phyloP scores from a whole-genome alignment of 2,888 invertebrate species.

The Drosophila borealis region DNA sequence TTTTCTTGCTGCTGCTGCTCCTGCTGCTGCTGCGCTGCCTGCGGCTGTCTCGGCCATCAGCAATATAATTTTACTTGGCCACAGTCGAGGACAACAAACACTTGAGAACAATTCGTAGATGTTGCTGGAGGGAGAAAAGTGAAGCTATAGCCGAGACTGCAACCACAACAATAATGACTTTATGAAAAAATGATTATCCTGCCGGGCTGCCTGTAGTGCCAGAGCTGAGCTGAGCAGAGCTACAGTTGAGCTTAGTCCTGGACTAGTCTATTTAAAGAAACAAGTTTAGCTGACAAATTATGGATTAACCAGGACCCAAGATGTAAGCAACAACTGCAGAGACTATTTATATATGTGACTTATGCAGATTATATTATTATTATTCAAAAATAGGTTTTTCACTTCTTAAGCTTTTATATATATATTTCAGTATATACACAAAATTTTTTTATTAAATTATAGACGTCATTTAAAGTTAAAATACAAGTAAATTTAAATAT shows the following conservation, averaged over 20 bases:
- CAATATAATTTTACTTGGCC: constrained; percentile 64
- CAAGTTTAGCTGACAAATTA: constrained; percentile 35
- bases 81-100: constrained; percentile 68
- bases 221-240: constrained; percentile 21
- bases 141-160: constrained; percentile 44
- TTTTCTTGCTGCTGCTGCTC: constrained; percentile 2
- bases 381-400: too few relatives aligned
- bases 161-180: constrained; percentile 76
- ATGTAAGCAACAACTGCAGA: not conserved
- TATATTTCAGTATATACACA: not conserved
- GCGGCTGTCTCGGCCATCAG: constrained; percentile 58
- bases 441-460: not conserved
- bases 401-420: not conserved
- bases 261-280: constrained; percentile 61
- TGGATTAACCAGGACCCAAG: constrained; percentile 9
- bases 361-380: not conserved
- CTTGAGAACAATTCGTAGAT: constrained; percentile 71
- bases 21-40: constrained; percentile 25
- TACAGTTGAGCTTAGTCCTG: constrained; percentile 20
- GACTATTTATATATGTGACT: not conserved
- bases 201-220: constrained; percentile 49
- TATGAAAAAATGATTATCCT: constrained; percentile 80
- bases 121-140: constrained; percentile 15
- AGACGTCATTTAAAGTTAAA: not conserved
- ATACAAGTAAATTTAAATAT: too few relatives aligned